Evolutionary conservation across 2,888 invertebrate species (phyloP), one percentile per base, ranked within the genome.

Genomic region (Ormyrus labotus): DNA sequence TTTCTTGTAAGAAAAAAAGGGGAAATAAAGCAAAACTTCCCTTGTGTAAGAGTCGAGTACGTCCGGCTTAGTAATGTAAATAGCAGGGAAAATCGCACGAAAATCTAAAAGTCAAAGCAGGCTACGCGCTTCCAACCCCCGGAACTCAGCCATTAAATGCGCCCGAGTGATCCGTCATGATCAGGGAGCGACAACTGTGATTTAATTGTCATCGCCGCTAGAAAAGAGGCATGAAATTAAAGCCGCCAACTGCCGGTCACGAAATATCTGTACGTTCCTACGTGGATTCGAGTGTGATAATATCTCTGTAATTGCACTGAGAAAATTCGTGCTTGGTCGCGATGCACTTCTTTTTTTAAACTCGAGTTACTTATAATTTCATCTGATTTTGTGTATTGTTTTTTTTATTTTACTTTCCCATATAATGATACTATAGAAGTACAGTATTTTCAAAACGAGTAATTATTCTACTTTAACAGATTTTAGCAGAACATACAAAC

Each of bases 181-280:
- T 90, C 89, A 89, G 13, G 11, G 51, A 51, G 78, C 84, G 84
- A 83, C 85, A 88, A 87, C 88, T 88, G 86, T 89, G 89, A 89
- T 90, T 90, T 90, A 89, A 89, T 89, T 89, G 90, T 90, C 89
- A 89, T 87, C 86, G 85, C 76, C 13, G 68, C 47, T 19, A 61
- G 69, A 65, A 74, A 78, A 74, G 58, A 70, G 61, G 71, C 71
- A 78, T 75, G 81, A 75, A 81, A 78, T 73, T n/a, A 69, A 72
- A 68, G 13, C 57, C 9, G 64, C 19, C 19, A 19, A 19, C 19
- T 19, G 19, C 19, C 74, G 72, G 71, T 78, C 74, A 81, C 81
- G 78, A 61, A 70, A 70, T 64, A 10, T 58, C 9, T 71, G 51
- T 72, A 50, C 47, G 60, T 45, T 50, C 53, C 47, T 19, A 11